Evolutionary conservation across 2,113 vertebrate species (phyloP).

Genomic region (Centropus bengalensis): DNA sequence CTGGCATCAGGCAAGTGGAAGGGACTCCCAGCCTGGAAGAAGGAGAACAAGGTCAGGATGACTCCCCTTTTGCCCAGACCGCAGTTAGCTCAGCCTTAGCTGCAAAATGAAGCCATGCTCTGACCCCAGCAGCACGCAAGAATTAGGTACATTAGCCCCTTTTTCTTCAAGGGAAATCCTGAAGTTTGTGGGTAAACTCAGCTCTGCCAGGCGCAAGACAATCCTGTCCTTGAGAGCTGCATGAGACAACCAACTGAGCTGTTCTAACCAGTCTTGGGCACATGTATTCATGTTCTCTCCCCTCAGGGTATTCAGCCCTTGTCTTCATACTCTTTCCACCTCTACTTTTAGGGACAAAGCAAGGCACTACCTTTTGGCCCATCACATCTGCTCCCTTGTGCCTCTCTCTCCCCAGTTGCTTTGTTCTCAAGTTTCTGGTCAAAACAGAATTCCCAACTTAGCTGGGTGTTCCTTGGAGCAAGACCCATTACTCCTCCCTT

Average conservation of each 20-base stretch:
- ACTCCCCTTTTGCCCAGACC: neutral
- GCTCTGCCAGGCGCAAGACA: neutral
- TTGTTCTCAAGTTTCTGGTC: neutral
- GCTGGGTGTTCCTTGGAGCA: neutral
- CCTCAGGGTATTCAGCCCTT: neutral
- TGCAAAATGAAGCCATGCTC: neutral
- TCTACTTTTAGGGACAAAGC: neutral
- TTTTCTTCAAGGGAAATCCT: neutral
- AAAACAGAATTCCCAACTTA: neutral
- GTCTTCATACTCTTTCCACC: neutral
- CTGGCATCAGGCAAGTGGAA: constrained; percentile 20
- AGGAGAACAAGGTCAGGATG: constrained; percentile 60
- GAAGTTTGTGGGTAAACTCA: neutral
- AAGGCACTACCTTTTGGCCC: neutral
- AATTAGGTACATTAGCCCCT: neutral
- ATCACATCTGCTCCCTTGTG: neutral
- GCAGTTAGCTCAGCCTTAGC: constrained; percentile 4
- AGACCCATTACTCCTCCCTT: neutral
- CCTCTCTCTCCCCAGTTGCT: neutral
- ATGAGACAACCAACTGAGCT: neutral
- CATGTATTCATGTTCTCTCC: neutral
- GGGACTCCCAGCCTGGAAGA: constrained; percentile 62
- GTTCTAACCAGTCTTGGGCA: neutral
- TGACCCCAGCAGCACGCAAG: neutral
- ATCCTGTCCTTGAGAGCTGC: neutral